phyloP scores from a whole-genome alignment of 2,797 vertebrate genomes.

The Ambastaia sidthimunki region DNA sequence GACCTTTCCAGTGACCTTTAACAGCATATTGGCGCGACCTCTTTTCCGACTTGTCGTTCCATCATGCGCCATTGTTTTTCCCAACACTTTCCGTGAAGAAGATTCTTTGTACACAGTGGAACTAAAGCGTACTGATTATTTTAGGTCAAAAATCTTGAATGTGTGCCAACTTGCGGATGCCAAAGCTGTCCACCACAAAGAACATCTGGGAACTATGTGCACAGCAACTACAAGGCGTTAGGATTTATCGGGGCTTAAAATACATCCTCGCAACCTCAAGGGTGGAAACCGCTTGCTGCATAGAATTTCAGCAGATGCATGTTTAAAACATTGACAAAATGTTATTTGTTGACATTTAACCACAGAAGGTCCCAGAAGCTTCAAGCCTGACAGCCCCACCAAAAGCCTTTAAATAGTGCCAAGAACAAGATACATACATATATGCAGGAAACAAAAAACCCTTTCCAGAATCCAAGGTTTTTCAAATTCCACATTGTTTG shows the following conservation, averaged over 20 bases:
- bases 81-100: background rate
- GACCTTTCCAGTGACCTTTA: conserved; percentile 49
- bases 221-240: conserved; percentile 61
- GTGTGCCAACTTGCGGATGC: conserved; percentile 51
- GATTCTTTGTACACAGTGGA: background rate
- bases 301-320: conserved; percentile 64
- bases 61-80: background rate
- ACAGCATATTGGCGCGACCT: conserved; percentile 24
- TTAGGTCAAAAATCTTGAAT: conserved; percentile 22
- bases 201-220: conserved; percentile 60
- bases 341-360: conserved; percentile 74
- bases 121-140: conserved; percentile 16
- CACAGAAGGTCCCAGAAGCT: conserved; percentile 69
- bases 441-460: conserved; percentile 44
- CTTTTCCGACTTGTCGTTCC: background rate
- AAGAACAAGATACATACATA: conserved; percentile 25
- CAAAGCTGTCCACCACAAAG: conserved; percentile 62
- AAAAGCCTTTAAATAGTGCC: conserved; percentile 53
- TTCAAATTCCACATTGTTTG: conserved; percentile 56
- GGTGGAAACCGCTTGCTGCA: conserved; percentile 38
- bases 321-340: conserved; percentile 71
- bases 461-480: conserved; percentile 61
- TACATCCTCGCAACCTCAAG: conserved; percentile 57
- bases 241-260: conserved; percentile 69
- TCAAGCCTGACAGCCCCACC: conserved; percentile 62